Percentiles rank a stretch among this genome's conserved stretches.
These are phyloP conservation scores for Xestia sexstrigata DNA, from an alignment of 2,888 invertebrate species.

Conservation along the genomic window DNA sequence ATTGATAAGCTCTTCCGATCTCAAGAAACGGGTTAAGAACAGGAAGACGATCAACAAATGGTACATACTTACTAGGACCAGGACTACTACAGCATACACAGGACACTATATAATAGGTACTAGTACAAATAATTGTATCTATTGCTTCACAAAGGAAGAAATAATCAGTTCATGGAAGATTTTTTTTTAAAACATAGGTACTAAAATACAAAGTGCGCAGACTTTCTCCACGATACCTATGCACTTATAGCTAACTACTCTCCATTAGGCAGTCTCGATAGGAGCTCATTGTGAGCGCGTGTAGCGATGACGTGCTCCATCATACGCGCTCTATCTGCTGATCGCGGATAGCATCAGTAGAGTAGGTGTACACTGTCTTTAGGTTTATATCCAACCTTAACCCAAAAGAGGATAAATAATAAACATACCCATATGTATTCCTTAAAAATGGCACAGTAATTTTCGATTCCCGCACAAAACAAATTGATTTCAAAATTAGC, in stretches of 20 bases:
- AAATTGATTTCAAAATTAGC: no score
- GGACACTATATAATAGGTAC: no score
- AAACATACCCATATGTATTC: background rate
- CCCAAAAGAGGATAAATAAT: background rate
- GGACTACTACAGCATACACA: no score
- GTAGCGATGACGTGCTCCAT: slow-evolving; percentile 61
- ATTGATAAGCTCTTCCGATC: no score
- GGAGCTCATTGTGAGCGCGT: slow-evolving; percentile 37
- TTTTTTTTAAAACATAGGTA: background rate
- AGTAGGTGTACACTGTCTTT: slow-evolving; percentile 29
- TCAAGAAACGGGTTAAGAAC: no score
- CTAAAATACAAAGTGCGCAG: background rate
- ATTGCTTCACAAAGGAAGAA: background rate
- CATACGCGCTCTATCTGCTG: slow-evolving; percentile 69
- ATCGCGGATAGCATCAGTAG: slow-evolving; percentile 65
- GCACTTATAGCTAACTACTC: slow-evolving; percentile 18
- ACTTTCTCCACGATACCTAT: background rate
- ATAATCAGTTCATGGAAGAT: background rate
- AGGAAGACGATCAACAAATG: background rate
- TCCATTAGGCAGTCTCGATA: slow-evolving; percentile 44
- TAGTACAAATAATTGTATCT: background rate
- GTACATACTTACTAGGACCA: no score
- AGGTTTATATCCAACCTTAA: background rate
- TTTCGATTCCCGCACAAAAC: no score
- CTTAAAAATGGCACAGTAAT: background rate